These are phyloP conservation scores for Phrynocephalus guinanensis DNA, from an alignment of 2,797 vertebrate species.

Conservation along the genomic window DNA sequence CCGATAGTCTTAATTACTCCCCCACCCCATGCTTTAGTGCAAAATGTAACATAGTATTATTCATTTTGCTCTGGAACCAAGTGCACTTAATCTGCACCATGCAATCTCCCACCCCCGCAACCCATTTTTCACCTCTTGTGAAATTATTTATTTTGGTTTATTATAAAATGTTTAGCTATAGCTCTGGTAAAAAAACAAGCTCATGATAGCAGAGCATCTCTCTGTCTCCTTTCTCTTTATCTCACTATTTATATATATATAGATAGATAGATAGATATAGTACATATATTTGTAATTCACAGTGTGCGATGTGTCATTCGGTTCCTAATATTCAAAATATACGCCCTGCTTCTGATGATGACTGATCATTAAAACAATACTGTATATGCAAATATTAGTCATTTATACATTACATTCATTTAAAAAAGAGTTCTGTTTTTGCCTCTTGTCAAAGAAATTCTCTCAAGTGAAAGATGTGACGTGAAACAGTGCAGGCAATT, in stretches of 20 bases:
- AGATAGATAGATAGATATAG: neutral
- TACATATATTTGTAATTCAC: constrained; percentile 73
- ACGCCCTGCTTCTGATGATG: constrained; percentile 70
- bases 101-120: constrained; percentile 42
- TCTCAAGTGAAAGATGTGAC: constrained; percentile 78
- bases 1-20: constrained; percentile 57
- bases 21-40: constrained; percentile 56
- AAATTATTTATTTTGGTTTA: constrained; percentile 71
- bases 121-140: neutral
- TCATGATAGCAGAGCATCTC: constrained; percentile 76
- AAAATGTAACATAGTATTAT: constrained; percentile 50
- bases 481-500: constrained; percentile 80
- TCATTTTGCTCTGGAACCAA: constrained; percentile 50
- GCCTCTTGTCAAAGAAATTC: constrained; percentile 65
- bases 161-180: constrained; percentile 75
- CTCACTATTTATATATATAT: neutral
- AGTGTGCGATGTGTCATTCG: constrained; percentile 79
- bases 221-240: constrained; percentile 37
- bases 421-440: constrained; percentile 73
- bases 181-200: constrained; percentile 78
- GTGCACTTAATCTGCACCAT: constrained; percentile 42
- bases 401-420: constrained; percentile 76
- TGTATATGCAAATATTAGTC: constrained; percentile 68
- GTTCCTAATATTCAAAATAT: constrained; percentile 70
- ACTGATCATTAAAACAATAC: constrained; percentile 65